phyloP scores from a whole-genome alignment of 2,797 vertebrate species.

The Malurus leucopterus region DNA sequence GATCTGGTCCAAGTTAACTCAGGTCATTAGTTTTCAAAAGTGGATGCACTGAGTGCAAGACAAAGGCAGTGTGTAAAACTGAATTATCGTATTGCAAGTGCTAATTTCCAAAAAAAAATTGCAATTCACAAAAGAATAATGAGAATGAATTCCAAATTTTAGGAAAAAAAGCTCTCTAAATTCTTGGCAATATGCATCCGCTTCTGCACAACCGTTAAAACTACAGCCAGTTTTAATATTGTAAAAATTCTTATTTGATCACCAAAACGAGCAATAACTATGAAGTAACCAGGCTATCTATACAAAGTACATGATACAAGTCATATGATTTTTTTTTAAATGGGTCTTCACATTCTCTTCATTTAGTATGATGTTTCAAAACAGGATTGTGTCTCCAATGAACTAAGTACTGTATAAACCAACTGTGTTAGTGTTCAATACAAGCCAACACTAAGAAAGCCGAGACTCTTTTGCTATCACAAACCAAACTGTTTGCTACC shows the following conservation, averaged over 20 bases:
- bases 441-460: background rate
- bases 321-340: background rate
- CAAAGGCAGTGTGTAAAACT: background rate
- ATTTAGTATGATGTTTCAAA: background rate
- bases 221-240: background rate
- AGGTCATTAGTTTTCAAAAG: background rate
- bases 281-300: background rate
- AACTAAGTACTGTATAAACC: background rate
- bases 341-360: rapidly evolving
- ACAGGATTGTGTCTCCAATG: background rate
- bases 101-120: background rate
- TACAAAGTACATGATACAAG: background rate
- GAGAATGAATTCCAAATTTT: background rate
- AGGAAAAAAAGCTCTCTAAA: background rate
- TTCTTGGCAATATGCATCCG: background rate
- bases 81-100: background rate
- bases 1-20: background rate
- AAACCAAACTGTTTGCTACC: no score
- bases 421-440: background rate
- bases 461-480: background rate
- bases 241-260: background rate
- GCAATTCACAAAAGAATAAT: background rate
- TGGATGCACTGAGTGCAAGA: background rate
- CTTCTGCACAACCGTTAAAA: background rate
- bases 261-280: background rate